Conservation (phyloP, 1,140 invertebrate species). For the Heliconius hermathena region DNA sequence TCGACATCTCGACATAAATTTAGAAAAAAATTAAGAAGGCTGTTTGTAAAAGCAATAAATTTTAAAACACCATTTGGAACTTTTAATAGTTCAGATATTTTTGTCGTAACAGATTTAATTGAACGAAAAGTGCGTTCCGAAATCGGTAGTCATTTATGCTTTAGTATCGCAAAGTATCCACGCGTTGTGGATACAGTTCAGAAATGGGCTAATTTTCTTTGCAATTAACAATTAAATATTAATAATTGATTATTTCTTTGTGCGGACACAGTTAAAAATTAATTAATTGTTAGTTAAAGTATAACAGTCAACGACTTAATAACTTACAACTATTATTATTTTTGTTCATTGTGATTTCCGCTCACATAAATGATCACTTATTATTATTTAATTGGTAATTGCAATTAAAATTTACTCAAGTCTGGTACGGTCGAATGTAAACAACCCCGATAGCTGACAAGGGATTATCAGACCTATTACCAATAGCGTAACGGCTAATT, state of each 20-base stretch:
- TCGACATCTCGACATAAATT: constrained; percentile 23
- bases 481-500: constrained; percentile 79
- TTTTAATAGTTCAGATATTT: constrained; percentile 19
- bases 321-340: too few species aligned
- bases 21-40: constrained; percentile 31
- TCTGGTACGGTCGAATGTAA: constrained; percentile 41
- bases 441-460: constrained; percentile 69
- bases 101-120: constrained; percentile 5
- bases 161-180: constrained; percentile 44
- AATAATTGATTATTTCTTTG: too few species aligned
- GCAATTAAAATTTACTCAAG: too few species aligned
- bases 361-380: too few species aligned
- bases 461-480: constrained; percentile 72
- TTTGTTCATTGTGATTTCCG: too few species aligned
- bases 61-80: constrained; percentile 39
- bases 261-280: too few species aligned
- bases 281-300: too few species aligned
- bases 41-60: constrained; percentile 38
- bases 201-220: too few species aligned
- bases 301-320: too few species aligned
- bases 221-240: too few species aligned
- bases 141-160: constrained; percentile 46
- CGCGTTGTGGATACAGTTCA: constrained; percentile 47
- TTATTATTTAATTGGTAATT: too few species aligned
- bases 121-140: constrained; percentile 30